Evolutionary conservation across 1,140 invertebrate genomes (phyloP).

Genomic region (Prorops nasuta): DNA sequence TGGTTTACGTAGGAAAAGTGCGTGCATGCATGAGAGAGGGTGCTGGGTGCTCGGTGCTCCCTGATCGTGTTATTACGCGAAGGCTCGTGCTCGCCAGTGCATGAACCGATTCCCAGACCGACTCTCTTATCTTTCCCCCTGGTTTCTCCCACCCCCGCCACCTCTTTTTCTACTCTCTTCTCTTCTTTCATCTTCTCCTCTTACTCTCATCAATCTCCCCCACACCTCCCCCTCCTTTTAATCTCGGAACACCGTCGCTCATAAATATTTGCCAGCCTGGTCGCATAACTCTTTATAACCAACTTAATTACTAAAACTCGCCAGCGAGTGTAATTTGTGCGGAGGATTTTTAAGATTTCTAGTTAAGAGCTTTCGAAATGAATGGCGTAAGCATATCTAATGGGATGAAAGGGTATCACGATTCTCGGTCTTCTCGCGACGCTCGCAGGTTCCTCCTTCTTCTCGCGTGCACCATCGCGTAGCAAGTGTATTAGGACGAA

Average conservation of each 20-base stretch:
- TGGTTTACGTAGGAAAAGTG: slow-evolving; percentile 10
- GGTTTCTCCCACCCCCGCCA: slow-evolving; percentile 11
- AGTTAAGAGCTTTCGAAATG: too few species aligned
- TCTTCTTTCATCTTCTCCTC: slow-evolving; percentile 14
- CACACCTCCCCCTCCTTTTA: slow-evolving; percentile 7
- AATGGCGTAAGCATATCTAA: too few species aligned
- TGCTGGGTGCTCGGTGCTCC: too few species aligned
- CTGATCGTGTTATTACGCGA: slow-evolving; percentile 42
- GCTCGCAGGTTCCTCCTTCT: slow-evolving; percentile 3
- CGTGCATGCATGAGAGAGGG: slow-evolving; percentile 30
- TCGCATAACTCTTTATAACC: too few species aligned
- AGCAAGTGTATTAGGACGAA: too few species aligned
- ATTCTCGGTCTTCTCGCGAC: too few species aligned
- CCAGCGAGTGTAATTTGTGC: too few species aligned
- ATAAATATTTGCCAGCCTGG: too few species aligned
- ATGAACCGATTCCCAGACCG: slow-evolving; percentile 41
- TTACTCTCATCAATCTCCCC: slow-evolving; percentile 7
- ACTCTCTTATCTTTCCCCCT: slow-evolving; percentile 18
- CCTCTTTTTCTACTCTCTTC: slow-evolving; percentile 11
- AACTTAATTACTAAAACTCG: too few species aligned
- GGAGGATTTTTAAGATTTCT: too few species aligned
- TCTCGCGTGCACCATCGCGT: slow-evolving; percentile 3
- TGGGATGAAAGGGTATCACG: too few species aligned
- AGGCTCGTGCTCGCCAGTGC: slow-evolving; percentile 40
- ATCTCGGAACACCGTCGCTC: too few species aligned